Conservation (phyloP, 2,113 vertebrate species). For the Microcebus murinus region DNA sequence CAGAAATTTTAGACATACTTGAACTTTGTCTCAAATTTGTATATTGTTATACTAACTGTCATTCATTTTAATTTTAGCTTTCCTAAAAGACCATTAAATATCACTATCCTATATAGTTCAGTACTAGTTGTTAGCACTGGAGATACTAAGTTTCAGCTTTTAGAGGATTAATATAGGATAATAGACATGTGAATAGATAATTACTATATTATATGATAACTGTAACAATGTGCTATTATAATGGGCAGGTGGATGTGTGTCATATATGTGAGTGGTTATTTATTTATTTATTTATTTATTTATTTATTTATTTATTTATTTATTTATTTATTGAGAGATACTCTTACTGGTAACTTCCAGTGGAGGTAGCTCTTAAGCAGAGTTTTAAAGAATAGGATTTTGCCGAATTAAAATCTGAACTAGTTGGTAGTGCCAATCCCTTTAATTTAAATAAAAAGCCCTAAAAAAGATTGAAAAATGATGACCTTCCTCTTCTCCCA, state of each 20-base stretch:
- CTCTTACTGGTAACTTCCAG: not conserved
- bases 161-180: not conserved
- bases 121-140: not conserved
- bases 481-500: not conserved
- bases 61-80: not conserved
- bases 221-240: not conserved
- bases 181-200: not conserved
- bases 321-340: not conserved
- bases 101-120: not conserved
- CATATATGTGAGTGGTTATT: not conserved
- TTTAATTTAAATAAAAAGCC: not conserved
- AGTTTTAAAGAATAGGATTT: constrained; percentile 31
- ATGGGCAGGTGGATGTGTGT: not conserved
- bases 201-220: not conserved
- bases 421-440: not conserved
- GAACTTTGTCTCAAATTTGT: not conserved
- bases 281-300: not conserved
- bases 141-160: not conserved
- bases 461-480: not conserved
- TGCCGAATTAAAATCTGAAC: not conserved
- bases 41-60: not conserved
- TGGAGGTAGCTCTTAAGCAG: not conserved
- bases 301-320: not conserved
- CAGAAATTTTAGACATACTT: not conserved
- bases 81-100: constrained; percentile 19